Evolutionary conservation across 1,140 invertebrate species (phyloP), one percentile per base, ranked within the genome.

Genomic region (Hirudo medicinalis): DNA sequence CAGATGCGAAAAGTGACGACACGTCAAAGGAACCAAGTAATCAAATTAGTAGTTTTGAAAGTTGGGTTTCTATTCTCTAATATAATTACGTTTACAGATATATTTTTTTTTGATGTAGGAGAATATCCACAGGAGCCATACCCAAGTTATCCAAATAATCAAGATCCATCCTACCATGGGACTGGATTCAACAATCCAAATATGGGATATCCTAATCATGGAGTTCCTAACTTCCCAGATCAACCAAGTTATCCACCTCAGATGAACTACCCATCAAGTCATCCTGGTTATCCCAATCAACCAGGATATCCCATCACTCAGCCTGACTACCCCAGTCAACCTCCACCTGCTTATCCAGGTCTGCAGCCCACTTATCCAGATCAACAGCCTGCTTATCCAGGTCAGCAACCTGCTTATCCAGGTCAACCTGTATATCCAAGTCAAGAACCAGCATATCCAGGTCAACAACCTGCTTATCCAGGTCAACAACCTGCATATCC

Each of bases 91-190:
- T 49, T 49, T 49, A 8, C 43, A 15, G 43, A 49, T 49, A 17
- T 49, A 13, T 11, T 49, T 49, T 8, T 40, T 20, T 8, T 40
- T 8, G 6, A 68, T 40, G n/a, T 68, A 68, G 32, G 32, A 25
- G 43, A 32, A 32, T 25, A 68, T 68, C 20, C 32, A 40, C 29
- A 43, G 20, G 67, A 32, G n/a, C 32, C 20, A 43, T 68, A n/a
- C 67, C 27, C n/a, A 68, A 32, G 32, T 40, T 20, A 40, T 68
- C 67, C 67, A n/a, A 43, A 15, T 32, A 68, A 68, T 32, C 8
- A 20, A 22, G 20, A 68, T 68, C 8, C 17, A 68, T 40, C 32
- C 15, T 17, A 49, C 11, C 43, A 49, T 11, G 43, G 43, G 15
- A 49, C 13, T 17, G 43, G 15, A 49, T 17, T 49, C 43, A 49